Percentiles rank a stretch among this genome's conserved stretches.
These are phyloP conservation scores for Dicycla oo DNA, from an alignment of 2,888 invertebrate genomes.

Conservation along the genomic window DNA sequence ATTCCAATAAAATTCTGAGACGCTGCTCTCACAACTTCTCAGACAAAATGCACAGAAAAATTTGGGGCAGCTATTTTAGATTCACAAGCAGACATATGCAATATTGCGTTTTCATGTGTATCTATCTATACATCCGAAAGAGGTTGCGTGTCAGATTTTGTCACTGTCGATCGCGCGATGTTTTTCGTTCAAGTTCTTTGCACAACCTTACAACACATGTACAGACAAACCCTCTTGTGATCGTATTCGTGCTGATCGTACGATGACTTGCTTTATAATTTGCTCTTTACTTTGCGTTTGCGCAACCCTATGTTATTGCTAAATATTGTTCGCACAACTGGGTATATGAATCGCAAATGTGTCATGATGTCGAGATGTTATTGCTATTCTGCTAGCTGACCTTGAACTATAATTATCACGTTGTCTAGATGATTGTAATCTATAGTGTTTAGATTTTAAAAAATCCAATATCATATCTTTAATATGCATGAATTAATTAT, in stretches of 20 bases:
- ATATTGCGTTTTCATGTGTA: slow-evolving; percentile 49
- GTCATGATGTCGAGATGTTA: slow-evolving; percentile 25
- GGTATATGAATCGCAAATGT: slow-evolving; percentile 42
- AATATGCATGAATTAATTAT: background rate
- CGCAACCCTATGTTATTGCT: slow-evolving; percentile 42
- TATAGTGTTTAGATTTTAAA: background rate
- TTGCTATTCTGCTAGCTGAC: slow-evolving; percentile 30
- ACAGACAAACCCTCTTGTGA: slow-evolving; percentile 43
- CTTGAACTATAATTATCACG: slow-evolving; percentile 39
- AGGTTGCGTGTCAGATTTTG: slow-evolving; percentile 63
- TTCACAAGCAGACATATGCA: slow-evolving; percentile 31
- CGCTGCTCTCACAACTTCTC: background rate
- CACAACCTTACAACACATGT: slow-evolving; percentile 60
- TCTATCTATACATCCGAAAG: slow-evolving; percentile 53
- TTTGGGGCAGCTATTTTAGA: slow-evolving; percentile 57
- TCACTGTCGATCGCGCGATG: slow-evolving; percentile 59
- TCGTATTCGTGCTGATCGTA: slow-evolving; percentile 49
- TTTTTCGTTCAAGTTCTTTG: slow-evolving; percentile 57
- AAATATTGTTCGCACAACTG: slow-evolving; percentile 39
- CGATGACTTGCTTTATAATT: slow-evolving; percentile 57
- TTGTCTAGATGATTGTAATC: slow-evolving; percentile 15
- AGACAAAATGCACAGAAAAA: slow-evolving; percentile 37
- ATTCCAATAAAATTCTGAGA: slow-evolving; percentile 4
- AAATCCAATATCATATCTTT: background rate
- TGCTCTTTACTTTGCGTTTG: slow-evolving; percentile 54